Base-by-base conservation (phyloP, 2,113 vertebrate genomes). In the Varanus komodoensis region DNA sequence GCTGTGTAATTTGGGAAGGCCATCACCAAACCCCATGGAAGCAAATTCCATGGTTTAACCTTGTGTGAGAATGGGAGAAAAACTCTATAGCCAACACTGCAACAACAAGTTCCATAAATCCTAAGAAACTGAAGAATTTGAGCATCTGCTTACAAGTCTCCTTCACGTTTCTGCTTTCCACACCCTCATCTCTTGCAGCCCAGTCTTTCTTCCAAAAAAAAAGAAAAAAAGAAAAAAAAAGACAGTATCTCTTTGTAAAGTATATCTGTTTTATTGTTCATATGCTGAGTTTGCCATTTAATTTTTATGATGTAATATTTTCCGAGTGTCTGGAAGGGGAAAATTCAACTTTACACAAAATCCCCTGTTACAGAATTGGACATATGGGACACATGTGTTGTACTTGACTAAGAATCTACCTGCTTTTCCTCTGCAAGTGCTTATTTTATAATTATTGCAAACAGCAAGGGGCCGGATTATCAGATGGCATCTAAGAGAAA, bases 271-370 rank as follows among this genome's bases (percentile, higher is more conserved):
- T 87, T 87, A 84, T n/a, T 71, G 29, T 4, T 44, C 84, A 84
- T 88, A 61, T 94, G 86, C 81, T 94, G 85, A 93, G 88, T 92
- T 93, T n/a, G 32, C 89, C 80, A 87, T 90, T 50, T 68, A 89
- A 88, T 54, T 25, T 9, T 68, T 23, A 92, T 91, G 80, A 89
- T 94, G 87, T 88, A 94, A 92, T 95, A 91, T 92, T 95, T 96
- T 95, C 94, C 92, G 82, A 92, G 85, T 78, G 48, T n/a, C 34
- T 11, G 4, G 87, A 27, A 52, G 32, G 21, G 52, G 88, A 88
- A 90, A 90, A 68, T 88, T 92, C 89, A 87, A 82, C 90, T 91
- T 92, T 95, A 12, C 44, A 38, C 82, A 67, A 78, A 79, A 69
- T 61, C 15, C 21, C 48, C 52, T 79, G 89, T 80, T 67, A 79